Evolutionary conservation across 2,888 invertebrate species (phyloP), one percentile per base, ranked within the genome.

Genomic region (Lepidochitona cinerea): DNA sequence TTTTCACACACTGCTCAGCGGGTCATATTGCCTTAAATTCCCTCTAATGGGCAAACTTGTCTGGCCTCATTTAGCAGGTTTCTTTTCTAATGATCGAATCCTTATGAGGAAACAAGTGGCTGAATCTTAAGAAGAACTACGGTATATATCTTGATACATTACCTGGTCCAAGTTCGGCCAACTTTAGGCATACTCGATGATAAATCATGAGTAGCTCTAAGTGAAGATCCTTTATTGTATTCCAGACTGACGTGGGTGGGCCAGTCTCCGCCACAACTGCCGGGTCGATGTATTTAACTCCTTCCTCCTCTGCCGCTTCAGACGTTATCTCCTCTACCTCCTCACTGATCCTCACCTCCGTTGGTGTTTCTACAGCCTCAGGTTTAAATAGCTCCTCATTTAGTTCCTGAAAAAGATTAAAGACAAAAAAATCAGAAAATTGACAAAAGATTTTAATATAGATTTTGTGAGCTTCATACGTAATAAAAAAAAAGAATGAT

Each of bases 171-270:
- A 89, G 79, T n/a, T 79, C 78, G 32, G 85, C 83, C 49, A 90
- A 81, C 70, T 88, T 88, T 26, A 89, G 81, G 74, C 87, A 88
- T 32, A 90, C 85, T 37, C 90, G 77, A 75, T 89, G 89, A 78
- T 90, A 89, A 84, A 89, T 87, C 52, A 88, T 84, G 35, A 88
- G 80, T 67, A 90, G 82, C 71, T 90, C 90, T 49, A 89, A 81
- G 73, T 90, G 89, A 18, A 90, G 82, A 73, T 90, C 90, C 74
- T 85, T 87, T 52, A 89, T 84, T 5, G 85, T 89, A 81, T 86
- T 89, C 87, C 87, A 88, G 7, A 89, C 85, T 2, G 87, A 83
- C 1, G 83, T 84, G 14, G 87, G 84, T 35, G 85, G 81, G 1
- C 82, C 84, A 37, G 81, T 75, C 32, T 76, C 75, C 35, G 79